Evolutionary conservation across 2,113 vertebrate species (phyloP).

Genomic region (Peromyscus polionotus): DNA sequence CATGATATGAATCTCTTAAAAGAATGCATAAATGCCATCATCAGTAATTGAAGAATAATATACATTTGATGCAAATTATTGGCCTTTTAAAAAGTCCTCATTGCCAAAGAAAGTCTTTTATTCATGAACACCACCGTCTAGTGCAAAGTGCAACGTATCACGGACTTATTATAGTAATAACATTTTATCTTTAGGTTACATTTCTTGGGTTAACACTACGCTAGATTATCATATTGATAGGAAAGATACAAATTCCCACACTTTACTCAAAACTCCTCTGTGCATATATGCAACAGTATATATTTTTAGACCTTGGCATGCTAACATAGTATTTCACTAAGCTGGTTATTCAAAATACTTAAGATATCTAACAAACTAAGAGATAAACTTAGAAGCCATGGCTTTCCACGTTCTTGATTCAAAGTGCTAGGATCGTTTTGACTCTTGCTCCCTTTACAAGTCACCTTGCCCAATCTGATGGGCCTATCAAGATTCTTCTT

Average conservation of each 20-base stretch:
- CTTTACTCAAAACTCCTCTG: neutral
- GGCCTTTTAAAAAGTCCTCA: neutral
- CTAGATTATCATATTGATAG: constrained; percentile 39
- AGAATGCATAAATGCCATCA: neutral
- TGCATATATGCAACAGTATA: neutral
- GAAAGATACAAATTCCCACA: constrained; percentile 24
- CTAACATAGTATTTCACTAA: constrained; percentile 33
- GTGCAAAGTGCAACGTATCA: neutral
- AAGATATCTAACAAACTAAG: neutral
- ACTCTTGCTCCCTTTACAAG: neutral
- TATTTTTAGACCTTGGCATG: neutral
- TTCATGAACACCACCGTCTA: neutral
- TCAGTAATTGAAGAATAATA: neutral
- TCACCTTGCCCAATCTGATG: neutral
- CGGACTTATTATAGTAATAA: neutral
- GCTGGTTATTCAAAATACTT: neutral
- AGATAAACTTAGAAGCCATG: neutral
- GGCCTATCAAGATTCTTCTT: neutral
- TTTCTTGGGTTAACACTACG: constrained; percentile 24
- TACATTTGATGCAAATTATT: neutral
- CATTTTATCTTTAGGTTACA: constrained; percentile 44
- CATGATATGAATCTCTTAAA: neutral
- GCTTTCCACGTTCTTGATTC: neutral
- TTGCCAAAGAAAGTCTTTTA: neutral
- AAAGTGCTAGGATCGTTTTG: neutral